Base-by-base conservation (phyloP, 2,888 invertebrate species). In the Aphidoletes aphidimyza region DNA sequence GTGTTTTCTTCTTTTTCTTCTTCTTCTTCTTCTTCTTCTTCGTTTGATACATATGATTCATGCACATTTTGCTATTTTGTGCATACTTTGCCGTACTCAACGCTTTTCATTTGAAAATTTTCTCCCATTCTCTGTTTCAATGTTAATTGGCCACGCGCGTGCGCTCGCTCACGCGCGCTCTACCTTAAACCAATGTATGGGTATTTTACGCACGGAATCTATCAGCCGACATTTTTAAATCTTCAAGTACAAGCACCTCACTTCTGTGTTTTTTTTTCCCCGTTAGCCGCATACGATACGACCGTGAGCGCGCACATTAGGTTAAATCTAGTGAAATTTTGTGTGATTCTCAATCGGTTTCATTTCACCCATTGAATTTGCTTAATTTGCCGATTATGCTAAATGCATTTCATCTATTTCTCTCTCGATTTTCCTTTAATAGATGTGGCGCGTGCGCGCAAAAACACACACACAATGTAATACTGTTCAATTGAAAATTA, bases 101-200 rank as follows among this genome's bases (percentile, higher is more conserved):
- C 69, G 30, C 14, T 69, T 69, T 69, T 69, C 69, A 19, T n/a
- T 69, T 19, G 69, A 69, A 69, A 26, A 69, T 69, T 69, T 69
- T 69, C 69, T 69, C 69, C 30, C 69, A 69, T 69, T 69, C n/a
- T n/a, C 69, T 69, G 69, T 69, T 11, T 69, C 69, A 69, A 69
- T 69, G 69, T 69, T 69, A 69, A 69, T 69, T 69, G 69, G 69
- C 8, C 54, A 14, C 69, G 34, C 30, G 26, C 42, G 42, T 9
- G 42, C 42, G 69, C 2, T 30, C n/a, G n/a, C n/a, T n/a, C n/a
- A n/a, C n/a, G n/a, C n/a, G n/a, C n/a, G n/a, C n/a, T n/a, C n/a
- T n/a, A n/a, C n/a, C n/a, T n/a, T n/a, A n/a, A 14, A 42, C 14
- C 42, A 14, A n/a, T 69, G 54, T 19, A 19, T 49, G 49, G 2